These are phyloP conservation scores for Cyclargus thomasi DNA, from an alignment of 1,140 invertebrate genomes.

Conservation along the genomic window DNA sequence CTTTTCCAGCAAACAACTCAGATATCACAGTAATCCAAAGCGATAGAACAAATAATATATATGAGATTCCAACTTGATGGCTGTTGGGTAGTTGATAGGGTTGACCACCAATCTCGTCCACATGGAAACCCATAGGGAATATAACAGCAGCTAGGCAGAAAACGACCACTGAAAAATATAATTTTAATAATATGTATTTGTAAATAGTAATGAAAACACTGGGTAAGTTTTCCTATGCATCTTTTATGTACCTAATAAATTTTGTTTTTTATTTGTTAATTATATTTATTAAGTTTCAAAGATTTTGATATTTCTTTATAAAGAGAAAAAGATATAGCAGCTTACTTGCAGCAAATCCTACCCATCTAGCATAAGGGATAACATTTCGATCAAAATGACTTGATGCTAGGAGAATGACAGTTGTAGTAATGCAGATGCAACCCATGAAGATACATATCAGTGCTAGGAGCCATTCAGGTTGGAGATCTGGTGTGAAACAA, in stretches of 20 bases:
- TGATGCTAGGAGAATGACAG: slow-evolving; percentile 89
- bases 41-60: slow-evolving; percentile 95
- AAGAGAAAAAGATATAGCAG: slow-evolving; percentile 24
- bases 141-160: slow-evolving; percentile 96
- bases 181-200: slow-evolving; percentile 23
- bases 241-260: too few relatives aligned
- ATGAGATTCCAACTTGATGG: slow-evolving; percentile 96
- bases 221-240: too few relatives aligned
- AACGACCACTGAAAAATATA: slow-evolving; percentile 89
- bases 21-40: slow-evolving; percentile 97
- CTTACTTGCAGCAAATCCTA: slow-evolving; percentile 95
- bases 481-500: slow-evolving; percentile 90
- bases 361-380: slow-evolving; percentile 94
- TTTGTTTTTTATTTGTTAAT: too few relatives aligned
- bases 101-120: slow-evolving; percentile 96
- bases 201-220: too few relatives aligned
- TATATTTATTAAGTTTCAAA: too few relatives aligned
- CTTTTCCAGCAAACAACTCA: slow-evolving; percentile 97
- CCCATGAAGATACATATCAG: slow-evolving; percentile 94
- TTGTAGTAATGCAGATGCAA: slow-evolving; percentile 93
- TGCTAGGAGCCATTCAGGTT: slow-evolving; percentile 93
- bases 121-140: slow-evolving; percentile 96
- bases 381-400: slow-evolving; percentile 94
- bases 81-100: slow-evolving; percentile 96
- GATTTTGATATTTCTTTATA: too few relatives aligned